Evolutionary conservation across 2,797 vertebrate genomes (phyloP).

Genomic region (Rhabdomys pumilio): DNA sequence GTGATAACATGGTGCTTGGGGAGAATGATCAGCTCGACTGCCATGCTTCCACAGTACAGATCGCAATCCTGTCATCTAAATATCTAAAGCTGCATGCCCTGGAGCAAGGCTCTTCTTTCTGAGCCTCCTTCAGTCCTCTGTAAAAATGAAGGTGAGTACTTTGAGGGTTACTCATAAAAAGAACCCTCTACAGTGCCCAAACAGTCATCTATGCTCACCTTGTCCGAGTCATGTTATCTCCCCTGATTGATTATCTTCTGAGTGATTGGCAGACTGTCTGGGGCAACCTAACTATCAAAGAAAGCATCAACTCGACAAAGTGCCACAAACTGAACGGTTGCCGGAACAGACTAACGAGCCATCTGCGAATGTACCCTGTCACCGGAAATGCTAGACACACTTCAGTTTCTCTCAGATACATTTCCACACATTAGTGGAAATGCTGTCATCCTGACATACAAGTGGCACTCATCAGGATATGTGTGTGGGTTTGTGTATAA

Average conservation of each 20-base stretch:
- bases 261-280: neutral
- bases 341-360: slow-evolving; percentile 26
- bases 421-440: slow-evolving; percentile 53
- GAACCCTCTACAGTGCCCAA: rapidly evolving
- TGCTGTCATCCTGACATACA: slow-evolving; percentile 56
- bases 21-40: neutral
- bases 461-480: slow-evolving; percentile 2
- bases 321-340: neutral
- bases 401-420: slow-evolving; percentile 18
- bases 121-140: neutral
- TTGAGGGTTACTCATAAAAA: neutral
- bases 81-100: neutral
- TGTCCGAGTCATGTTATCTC: neutral
- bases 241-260: neutral
- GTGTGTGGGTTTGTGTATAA: neutral
- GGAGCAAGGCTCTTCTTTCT: neutral
- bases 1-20: neutral
- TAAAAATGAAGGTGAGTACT: neutral
- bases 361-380: slow-evolving; percentile 47
- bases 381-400: slow-evolving; percentile 54
- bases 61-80: neutral
- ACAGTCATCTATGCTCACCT: no score
- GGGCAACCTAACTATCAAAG: neutral
- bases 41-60: neutral
- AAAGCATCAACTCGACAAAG: neutral